Percentiles rank a stretch among this genome's conserved stretches.
phyloP scores from a whole-genome alignment of 1,140 invertebrate species.

The Chironomus striatipennis region DNA sequence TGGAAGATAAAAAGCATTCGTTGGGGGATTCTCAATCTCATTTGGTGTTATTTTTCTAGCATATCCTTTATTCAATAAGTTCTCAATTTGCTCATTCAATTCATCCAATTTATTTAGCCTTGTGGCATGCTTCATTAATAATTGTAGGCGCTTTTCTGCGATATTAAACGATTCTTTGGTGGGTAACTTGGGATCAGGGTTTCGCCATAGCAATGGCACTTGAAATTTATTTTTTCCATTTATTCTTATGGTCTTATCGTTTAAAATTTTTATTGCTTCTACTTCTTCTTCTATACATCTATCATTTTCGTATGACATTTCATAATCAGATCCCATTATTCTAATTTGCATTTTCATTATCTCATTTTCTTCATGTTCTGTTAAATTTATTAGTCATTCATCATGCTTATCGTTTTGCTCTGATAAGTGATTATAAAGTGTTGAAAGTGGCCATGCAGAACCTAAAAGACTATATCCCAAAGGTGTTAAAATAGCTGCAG shows the following conservation, averaged over 20 bases:
- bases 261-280: no score
- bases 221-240: constrained; percentile 7
- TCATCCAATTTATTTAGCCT: constrained; percentile 23
- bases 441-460: no score
- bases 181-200: neutral
- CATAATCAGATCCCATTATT: no score
- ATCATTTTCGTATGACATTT: no score
- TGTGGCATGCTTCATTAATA: constrained; percentile 25
- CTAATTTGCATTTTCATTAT: no score
- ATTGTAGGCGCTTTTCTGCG: neutral
- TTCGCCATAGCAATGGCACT: constrained; percentile 25
- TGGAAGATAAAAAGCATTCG: constrained; percentile 31
- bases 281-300: no score
- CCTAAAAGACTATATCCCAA: no score
- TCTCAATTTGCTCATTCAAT: neutral
- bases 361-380: no score
- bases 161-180: neutral
- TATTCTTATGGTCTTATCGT: neutral
- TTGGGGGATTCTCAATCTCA: neutral
- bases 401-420: no score
- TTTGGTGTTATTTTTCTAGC: constrained; percentile 24
- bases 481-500: no score
- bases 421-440: no score
- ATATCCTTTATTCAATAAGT: constrained; percentile 26
- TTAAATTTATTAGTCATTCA: no score